phyloP scores from a whole-genome alignment of 2,797 vertebrate genomes.

The Poeciliopsis turneri region DNA sequence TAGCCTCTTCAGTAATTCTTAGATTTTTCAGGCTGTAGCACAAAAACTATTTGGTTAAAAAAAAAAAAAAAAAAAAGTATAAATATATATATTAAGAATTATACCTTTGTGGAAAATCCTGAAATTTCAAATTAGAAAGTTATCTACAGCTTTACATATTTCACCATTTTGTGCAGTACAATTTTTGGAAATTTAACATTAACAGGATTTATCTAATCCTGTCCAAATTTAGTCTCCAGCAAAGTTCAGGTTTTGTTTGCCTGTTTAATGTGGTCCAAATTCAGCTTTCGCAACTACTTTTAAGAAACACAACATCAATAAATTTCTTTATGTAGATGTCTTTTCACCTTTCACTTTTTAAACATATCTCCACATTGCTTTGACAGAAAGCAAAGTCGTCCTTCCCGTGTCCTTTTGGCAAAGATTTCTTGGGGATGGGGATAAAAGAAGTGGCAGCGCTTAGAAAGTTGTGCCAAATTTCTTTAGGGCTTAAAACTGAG shows the following conservation, averaged over 20 bases:
- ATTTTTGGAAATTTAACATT: background rate
- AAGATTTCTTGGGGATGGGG: background rate
- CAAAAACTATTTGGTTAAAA: too few species aligned
- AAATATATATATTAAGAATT: background rate
- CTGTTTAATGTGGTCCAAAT: background rate
- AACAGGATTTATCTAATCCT: background rate
- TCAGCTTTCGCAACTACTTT: background rate
- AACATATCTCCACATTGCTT: background rate
- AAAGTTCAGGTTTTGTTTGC: background rate
- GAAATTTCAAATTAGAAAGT: background rate
- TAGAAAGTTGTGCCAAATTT: background rate
- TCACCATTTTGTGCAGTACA: background rate
- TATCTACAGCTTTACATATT: background rate
- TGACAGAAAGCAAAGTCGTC: background rate
- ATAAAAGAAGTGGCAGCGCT: background rate
- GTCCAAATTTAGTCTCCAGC: background rate
- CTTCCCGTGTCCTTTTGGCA: background rate
- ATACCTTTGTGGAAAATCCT: background rate
- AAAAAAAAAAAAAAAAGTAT: background rate
- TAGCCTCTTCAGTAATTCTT: slow-evolving; percentile 4
- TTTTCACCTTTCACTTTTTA: background rate
- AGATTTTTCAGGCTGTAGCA: background rate
- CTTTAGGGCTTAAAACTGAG: background rate
- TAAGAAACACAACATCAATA: background rate
- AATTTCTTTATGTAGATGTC: background rate